Evolutionary conservation across 2,888 invertebrate genomes (phyloP).

Genomic region (Epinotia demarniana): DNA sequence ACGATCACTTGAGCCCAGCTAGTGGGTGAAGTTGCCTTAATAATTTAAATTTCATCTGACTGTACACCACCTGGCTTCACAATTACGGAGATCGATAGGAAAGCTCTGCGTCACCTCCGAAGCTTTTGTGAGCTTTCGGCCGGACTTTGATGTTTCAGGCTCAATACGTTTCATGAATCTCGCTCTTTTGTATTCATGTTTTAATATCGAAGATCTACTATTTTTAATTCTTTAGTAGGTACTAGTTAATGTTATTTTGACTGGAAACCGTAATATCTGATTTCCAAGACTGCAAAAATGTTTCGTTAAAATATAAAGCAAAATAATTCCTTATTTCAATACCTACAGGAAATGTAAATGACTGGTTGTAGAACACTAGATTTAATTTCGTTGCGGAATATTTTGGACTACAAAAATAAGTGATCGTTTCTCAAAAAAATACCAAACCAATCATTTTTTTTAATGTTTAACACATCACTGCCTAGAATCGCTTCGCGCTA

Average conservation of each 20-base stretch:
- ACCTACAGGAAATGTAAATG: too few relatives aligned
- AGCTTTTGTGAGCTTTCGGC: slow-evolving; percentile 6
- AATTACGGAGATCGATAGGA: slow-evolving; percentile 13
- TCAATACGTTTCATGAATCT: neutral
- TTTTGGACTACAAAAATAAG: too few relatives aligned
- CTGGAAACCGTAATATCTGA: neutral
- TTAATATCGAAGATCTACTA: neutral
- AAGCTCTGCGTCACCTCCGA: slow-evolving; percentile 1
- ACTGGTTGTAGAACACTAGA: too few relatives aligned
- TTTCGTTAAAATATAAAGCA: neutral
- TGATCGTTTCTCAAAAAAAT: too few relatives aligned
- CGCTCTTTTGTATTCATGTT: slow-evolving; percentile 6
- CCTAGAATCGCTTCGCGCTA: too few relatives aligned
- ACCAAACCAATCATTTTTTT: too few relatives aligned
- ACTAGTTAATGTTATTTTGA: neutral
- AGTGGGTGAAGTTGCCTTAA: too few relatives aligned
- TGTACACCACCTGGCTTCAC: slow-evolving; percentile 4
- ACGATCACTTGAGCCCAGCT: too few relatives aligned
- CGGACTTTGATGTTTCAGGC: neutral
- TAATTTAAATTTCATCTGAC: neutral
- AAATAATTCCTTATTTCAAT: too few relatives aligned
- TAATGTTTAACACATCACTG: too few relatives aligned
- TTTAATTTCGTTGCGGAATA: too few relatives aligned
- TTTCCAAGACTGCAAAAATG: neutral
- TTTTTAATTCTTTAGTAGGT: neutral